Conservation (phyloP, 2,888 invertebrate genomes). For the Perizoma flavofasciatum region DNA sequence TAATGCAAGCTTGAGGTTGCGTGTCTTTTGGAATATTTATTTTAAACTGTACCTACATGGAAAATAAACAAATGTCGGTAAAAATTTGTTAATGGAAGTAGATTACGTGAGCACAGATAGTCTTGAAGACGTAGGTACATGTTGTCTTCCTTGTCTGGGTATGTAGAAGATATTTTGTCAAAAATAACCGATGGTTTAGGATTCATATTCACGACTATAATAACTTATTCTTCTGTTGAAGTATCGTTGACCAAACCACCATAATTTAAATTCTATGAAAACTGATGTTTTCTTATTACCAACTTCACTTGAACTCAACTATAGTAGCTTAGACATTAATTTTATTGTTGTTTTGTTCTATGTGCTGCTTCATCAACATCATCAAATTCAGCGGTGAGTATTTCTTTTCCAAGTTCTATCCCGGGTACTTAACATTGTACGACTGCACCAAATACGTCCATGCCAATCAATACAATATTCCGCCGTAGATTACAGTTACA, state of each 20-base stretch:
- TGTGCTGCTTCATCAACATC: constrained; percentile 62
- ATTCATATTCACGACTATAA: too few relatives aligned
- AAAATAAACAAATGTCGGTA: constrained; percentile 32
- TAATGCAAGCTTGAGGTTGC: constrained; percentile 47
- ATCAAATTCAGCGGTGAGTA: constrained; percentile 70
- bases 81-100: constrained; percentile 58
- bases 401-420: constrained; percentile 11
- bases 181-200: constrained; percentile 3
- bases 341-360: constrained; percentile 63
- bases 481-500: constrained; percentile 25
- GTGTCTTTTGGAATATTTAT: constrained; percentile 46
- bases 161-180: constrained; percentile 37
- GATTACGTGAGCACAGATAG: constrained; percentile 68
- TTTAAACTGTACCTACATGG: constrained; percentile 38
- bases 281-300: background rate
- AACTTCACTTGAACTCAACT: too few relatives aligned
- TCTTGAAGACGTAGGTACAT: constrained; percentile 71
- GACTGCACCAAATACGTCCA: background rate
- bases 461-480: constrained; percentile 4
- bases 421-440: too few relatives aligned
- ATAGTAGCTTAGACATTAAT: constrained; percentile 3
- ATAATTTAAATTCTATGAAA: too few relatives aligned
- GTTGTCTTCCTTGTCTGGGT: constrained; percentile 77
- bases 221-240: too few relatives aligned
- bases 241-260: too few relatives aligned